phyloP scores from a whole-genome alignment of 1,140 invertebrate species.

The Eueides isabella region DNA sequence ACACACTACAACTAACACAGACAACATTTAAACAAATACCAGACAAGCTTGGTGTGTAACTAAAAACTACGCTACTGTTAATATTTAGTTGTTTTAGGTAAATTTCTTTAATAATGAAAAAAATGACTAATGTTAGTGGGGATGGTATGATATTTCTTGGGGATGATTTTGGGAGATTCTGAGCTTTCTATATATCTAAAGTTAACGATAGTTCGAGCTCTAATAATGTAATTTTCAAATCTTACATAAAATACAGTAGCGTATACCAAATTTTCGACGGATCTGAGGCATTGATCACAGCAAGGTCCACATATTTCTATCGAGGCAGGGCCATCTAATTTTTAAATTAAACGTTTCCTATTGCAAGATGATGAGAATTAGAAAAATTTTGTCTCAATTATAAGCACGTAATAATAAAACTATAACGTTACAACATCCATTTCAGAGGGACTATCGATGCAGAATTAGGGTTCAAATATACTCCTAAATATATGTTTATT shows the following conservation, averaged over 20 bases:
- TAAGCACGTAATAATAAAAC: slow-evolving; percentile 62
- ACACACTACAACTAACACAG: slow-evolving; percentile 60
- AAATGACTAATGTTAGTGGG: slow-evolving; percentile 38
- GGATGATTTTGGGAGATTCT: slow-evolving; percentile 36
- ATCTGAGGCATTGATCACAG: slow-evolving; percentile 65
- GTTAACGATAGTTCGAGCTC: slow-evolving; percentile 39
- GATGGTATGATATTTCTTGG: slow-evolving; percentile 36
- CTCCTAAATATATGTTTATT: slow-evolving; percentile 58
- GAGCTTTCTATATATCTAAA: slow-evolving; percentile 41
- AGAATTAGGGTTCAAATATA: slow-evolving; percentile 70
- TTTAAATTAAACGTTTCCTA: slow-evolving; percentile 69
- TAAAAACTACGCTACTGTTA: slow-evolving; percentile 42
- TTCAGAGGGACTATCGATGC: slow-evolving; percentile 77
- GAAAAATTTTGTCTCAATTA: slow-evolving; percentile 57
- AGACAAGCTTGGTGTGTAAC: slow-evolving; percentile 48
- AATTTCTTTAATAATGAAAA: slow-evolving; percentile 29
- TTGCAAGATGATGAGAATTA: slow-evolving; percentile 59
- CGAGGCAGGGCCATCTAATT: slow-evolving; percentile 75
- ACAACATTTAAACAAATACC: slow-evolving; percentile 53
- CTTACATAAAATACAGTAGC: slow-evolving; percentile 51
- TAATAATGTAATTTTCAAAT: slow-evolving; percentile 43
- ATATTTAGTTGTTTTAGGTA: slow-evolving; percentile 24
- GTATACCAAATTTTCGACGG: slow-evolving; percentile 64
- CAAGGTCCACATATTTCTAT: slow-evolving; percentile 70
- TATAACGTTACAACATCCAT: slow-evolving; percentile 78